phyloP scores from a whole-genome alignment of 2,888 invertebrate genomes.

The Chymomyza fuscimana region DNA sequence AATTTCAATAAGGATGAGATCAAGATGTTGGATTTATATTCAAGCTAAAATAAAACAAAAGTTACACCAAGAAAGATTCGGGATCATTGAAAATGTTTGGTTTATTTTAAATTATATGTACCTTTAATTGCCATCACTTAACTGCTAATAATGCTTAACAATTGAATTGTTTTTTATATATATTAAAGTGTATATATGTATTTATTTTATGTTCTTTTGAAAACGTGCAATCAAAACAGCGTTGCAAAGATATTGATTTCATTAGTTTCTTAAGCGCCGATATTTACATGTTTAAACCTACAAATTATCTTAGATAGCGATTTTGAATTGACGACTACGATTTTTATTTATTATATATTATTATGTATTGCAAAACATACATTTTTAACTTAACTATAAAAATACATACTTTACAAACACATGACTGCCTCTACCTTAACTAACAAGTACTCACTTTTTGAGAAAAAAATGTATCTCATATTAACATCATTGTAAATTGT shows the following conservation, averaged over 20 bases:
- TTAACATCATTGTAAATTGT: constrained; percentile 42
- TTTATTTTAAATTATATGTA: constrained; percentile 69
- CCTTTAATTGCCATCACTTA: constrained; percentile 73
- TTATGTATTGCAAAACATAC: constrained; percentile 63
- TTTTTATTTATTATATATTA: constrained; percentile 42
- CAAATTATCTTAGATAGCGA: constrained; percentile 45
- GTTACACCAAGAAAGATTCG: constrained; percentile 1
- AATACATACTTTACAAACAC: constrained; percentile 71
- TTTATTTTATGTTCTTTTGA: constrained; percentile 14
- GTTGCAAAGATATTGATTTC: neutral
- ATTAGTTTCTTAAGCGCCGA: constrained; percentile 53
- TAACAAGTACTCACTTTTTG: neutral
- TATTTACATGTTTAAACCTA: constrained; percentile 63
- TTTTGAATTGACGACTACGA: constrained; percentile 63
- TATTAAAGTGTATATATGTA: constrained; percentile 41
- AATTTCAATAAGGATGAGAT: no score
- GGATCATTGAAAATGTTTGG: constrained; percentile 39
- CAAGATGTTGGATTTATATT: no score
- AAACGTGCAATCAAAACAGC: constrained; percentile 1
- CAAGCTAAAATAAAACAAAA: constrained; percentile 10
- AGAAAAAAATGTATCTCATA: constrained; percentile 42
- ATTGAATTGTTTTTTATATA: constrained; percentile 64
- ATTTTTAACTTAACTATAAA: constrained; percentile 59
- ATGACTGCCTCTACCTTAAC: constrained; percentile 57
- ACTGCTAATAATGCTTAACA: constrained; percentile 71